Evolutionary conservation across 2,797 vertebrate species (phyloP).

Genomic region (Acropternis orthonyx): DNA sequence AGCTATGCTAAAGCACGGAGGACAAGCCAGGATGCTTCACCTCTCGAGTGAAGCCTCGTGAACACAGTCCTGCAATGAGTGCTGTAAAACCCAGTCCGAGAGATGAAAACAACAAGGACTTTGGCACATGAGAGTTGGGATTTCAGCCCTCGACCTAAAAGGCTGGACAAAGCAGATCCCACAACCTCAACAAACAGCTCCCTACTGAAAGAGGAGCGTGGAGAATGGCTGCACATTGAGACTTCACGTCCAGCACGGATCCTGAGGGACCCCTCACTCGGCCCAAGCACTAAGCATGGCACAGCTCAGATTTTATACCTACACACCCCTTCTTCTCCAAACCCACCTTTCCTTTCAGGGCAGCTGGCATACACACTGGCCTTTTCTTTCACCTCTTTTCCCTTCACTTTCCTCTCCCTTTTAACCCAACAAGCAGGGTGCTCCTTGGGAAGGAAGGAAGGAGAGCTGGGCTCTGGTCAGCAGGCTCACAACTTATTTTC

Average conservation of each 20-base stretch:
- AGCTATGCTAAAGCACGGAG: not conserved
- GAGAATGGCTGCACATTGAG: not conserved
- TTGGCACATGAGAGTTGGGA: fast-evolving
- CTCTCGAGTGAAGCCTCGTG: fast-evolving
- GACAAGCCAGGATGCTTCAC: not conserved
- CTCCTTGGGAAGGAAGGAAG: not conserved
- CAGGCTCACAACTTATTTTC: not conserved
- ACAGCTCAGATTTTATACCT: not conserved
- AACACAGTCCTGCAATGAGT: fast-evolving
- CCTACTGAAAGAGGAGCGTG: fast-evolving
- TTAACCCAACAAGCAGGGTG: not conserved
- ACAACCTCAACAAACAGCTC: not conserved
- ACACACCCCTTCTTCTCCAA: not conserved
- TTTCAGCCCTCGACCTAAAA: not conserved
- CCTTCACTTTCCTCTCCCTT: not conserved
- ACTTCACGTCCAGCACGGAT: not conserved
- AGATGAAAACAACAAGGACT: not conserved
- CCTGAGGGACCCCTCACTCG: not conserved
- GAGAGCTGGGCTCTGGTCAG: not conserved
- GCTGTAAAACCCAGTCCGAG: not conserved
- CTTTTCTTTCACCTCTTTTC: not conserved
- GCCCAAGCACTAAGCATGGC: not conserved
- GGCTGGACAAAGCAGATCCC: not conserved
- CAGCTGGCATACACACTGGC: fast-evolving
- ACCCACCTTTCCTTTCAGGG: not conserved